Evolutionary conservation across 2,113 vertebrate genomes (phyloP), one percentile per base, ranked within the genome.

Genomic region (Noturus placidus): DNA sequence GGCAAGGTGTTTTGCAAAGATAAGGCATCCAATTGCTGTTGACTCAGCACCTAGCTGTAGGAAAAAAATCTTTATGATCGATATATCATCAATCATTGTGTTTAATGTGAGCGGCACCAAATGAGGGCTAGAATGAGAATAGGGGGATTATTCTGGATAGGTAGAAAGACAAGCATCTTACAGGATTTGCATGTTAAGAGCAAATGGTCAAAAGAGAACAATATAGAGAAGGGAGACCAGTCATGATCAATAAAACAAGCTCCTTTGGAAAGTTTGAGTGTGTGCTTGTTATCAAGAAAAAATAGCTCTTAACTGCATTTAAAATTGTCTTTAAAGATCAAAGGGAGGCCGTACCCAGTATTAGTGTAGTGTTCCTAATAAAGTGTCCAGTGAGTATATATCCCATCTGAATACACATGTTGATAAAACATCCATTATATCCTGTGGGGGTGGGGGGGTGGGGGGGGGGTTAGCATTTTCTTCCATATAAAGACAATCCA

Each of bases 31-130:
- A 65, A 74, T 57, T 54, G 80, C 67, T 54, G 93, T 94, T 92
- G 92, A 93, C 92, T 94, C 95, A 95, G 93, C 94, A 94, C 91
- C 93, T 91, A 87, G 87, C 88, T 89, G 83, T 86, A 86, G 87
- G 46, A 81, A 83, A 81, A 81, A 91, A 94, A 92, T 92, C 90
- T 90, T 88, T 78, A 91, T 90, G 92, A 94, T 95, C 94, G 91
- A 95, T 95, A 94, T 90, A 90, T 94, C 93, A 93, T 95, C 94
- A 94, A 94, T 95, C 94, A 95, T 88, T 15, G 89, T 86, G 10
- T 93, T 94, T 94, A 94, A 93, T 91, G 93, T 92, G 92, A 81
- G 92, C 91, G 89, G 30, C 88, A 92, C 87, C 91, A 69, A 74
- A 92, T 91, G 92, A 93, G 92, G 92, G 92, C 92, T 85, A 88